Percentiles rank a stretch among this genome's conserved stretches.
These are phyloP conservation scores for Catharus minimus DNA, from an alignment of 2,113 vertebrate species.

Conservation along the genomic window DNA sequence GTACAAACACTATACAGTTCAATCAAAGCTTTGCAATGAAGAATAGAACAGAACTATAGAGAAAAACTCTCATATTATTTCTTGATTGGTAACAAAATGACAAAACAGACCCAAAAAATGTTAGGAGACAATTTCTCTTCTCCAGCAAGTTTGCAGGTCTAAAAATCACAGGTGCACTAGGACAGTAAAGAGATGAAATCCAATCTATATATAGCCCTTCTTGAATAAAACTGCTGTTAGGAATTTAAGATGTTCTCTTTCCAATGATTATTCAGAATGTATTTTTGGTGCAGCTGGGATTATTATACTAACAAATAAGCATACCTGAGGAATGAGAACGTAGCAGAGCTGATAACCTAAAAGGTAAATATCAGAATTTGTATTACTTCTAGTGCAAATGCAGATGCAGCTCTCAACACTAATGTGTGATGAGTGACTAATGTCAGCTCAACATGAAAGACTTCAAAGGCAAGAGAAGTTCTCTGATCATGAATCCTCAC, in stretches of 20 bases:
- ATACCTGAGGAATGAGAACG: background rate
- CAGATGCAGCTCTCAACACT: background rate
- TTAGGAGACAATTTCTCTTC: background rate
- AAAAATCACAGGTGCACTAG: background rate
- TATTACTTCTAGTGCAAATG: background rate
- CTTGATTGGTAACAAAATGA: background rate
- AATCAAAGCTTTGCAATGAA: background rate
- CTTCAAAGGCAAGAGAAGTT: background rate
- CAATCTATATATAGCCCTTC: background rate
- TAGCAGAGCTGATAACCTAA: background rate
- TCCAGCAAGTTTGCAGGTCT: background rate
- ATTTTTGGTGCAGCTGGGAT: conserved; percentile 8
- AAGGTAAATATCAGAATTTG: background rate
- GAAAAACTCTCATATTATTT: background rate
- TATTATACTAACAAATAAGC: conserved; percentile 25
- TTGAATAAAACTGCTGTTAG: background rate
- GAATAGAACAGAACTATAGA: background rate
- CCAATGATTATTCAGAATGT: conserved; percentile 16
- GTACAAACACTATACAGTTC: background rate
- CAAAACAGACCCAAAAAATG: rapidly evolving
- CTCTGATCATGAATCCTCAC: background rate
- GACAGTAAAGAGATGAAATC: background rate
- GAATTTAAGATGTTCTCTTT: conserved; percentile 1
- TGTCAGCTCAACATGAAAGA: conserved; percentile 7
- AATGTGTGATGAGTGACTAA: background rate